Evolutionary conservation across 2,797 vertebrate species (phyloP), one percentile per base, ranked within the genome.

Genomic region (Sphenopsis melanotis): DNA sequence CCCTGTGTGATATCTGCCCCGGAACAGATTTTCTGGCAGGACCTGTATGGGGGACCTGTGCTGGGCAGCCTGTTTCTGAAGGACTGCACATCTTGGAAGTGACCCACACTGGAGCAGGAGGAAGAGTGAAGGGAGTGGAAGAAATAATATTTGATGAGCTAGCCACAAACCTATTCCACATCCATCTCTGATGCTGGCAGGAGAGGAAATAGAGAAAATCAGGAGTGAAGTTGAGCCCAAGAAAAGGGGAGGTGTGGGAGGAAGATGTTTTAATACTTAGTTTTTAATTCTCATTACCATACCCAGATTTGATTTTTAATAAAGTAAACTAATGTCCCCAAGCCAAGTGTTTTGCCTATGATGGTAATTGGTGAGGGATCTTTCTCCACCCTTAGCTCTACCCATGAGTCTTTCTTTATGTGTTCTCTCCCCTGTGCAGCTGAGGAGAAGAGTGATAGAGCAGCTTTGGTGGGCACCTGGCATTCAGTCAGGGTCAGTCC

Each of bases 11-110:
- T 49, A 21, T 27, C 39, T 11, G 2, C 3, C 3, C 5, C 53
- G 17, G 29, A 61, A 12, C 4, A 77, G 42, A 15, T 39, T 37
- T 68, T 24, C 68, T 42, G 41, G 22, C 21, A 65, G 49, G 17
- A 59, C 13, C 17, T 56, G 12, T 10, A 3, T 6, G 27, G 3
- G 3, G 2, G 8, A 13, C 9, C 9, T 4, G 16, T 2, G 3
- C 3, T 61, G 30, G 52, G 9, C 34, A 76, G 16, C 7, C 23
- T 42, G 13, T 19, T 69, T 17, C n/a, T 56, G 36, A n/a, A 56
- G 16, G 23, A 34, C 20, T n/a, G 9, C 32, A 37, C 0, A 3
- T 2, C 11, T 17, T 49, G 10, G 56, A 39, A 70, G 6, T 13
- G 49, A 68, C 10, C 46, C 63, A n/a, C n/a, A 15, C 8, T 26